These are phyloP conservation scores for Diplogasteroides magnus DNA, from an alignment of 1,140 invertebrate species.

Conservation along the genomic window DNA sequence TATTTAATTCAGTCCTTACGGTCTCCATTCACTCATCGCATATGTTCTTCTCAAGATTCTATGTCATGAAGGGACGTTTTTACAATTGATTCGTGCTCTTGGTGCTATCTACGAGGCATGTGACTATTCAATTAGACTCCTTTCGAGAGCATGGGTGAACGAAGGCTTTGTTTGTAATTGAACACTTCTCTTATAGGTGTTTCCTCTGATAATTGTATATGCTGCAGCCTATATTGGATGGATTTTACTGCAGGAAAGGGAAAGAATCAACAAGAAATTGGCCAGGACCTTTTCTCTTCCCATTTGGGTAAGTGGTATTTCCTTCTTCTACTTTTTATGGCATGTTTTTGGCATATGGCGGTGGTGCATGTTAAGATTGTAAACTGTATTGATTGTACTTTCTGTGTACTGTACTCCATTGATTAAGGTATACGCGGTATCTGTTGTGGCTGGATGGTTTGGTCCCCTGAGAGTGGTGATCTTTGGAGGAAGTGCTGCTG, in stretches of 20 bases:
- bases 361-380: too few species aligned
- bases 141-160: constrained; percentile 42
- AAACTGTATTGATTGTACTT: too few species aligned
- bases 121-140: constrained; percentile 40
- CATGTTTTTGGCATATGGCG: too few species aligned
- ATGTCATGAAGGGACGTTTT: constrained; percentile 43
- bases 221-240: constrained; percentile 41
- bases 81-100: constrained; percentile 35
- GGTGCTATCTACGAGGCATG: constrained; percentile 37
- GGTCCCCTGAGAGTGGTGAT: constrained; percentile 59
- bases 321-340: background rate
- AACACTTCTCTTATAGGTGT: constrained; percentile 36
- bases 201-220: constrained; percentile 44
- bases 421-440: constrained; percentile 53
- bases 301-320: constrained; percentile 31
- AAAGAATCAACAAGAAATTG: constrained; percentile 48
- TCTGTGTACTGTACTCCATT: too few species aligned
- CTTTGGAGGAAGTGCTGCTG: constrained; percentile 55
- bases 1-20: background rate
- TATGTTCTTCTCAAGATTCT: constrained; percentile 48
- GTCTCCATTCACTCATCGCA: constrained; percentile 4
- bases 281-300: constrained; percentile 47
- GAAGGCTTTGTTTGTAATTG: background rate
- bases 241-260: constrained; percentile 46
- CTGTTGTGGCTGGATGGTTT: constrained; percentile 56